Evolutionary conservation across 2,113 vertebrate species (phyloP), one percentile per base, ranked within the genome.

Genomic region (Oncorhynchus mykiss): DNA sequence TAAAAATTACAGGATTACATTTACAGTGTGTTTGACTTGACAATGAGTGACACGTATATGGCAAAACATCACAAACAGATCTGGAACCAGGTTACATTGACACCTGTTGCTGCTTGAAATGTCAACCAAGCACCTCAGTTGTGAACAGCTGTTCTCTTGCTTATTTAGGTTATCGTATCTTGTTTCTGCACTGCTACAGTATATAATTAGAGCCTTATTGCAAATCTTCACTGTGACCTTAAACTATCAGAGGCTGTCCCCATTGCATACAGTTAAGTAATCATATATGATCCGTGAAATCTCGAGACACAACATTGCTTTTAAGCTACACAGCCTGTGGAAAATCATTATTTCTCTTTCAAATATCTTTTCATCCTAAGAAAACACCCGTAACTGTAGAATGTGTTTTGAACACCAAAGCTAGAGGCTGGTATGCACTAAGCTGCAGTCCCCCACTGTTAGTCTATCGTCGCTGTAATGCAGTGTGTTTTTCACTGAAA

Each of bases 401-500:
- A 51, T 62, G 75, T 71, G 69, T 78, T 78, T 74, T 29, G 79
- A 74, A 79, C 71, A 59, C 9, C 48, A 27, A n/a, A 18, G 51
- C 72, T 39, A 66, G 69, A 75, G 77, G 84, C 77, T 86, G 0
- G 5, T 75, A 11, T 45, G 39, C 8, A 12, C 39, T 11, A 9
- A 76, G 78, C 78, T 70, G 60, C 14, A 81, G 70, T 85, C 68
- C 45, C 39, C 79, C 54, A 72, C 70, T 79, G 71, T 88, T 86
- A 83, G 75, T 76, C 82, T 88, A 9, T 45, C 39, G 9, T 45
- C 39, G 9, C 39, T 45, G 39, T 45, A 45, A 2, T 45, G 9
- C 9, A 12, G 8, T 45, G 9, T 45, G 39, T 0, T 2, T 11
- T 45, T 11, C 39, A 45, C 39, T 11, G 39, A 45, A 45, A 11